phyloP scores from a whole-genome alignment of 2,113 vertebrate species.

The Panurus biarmicus region DNA sequence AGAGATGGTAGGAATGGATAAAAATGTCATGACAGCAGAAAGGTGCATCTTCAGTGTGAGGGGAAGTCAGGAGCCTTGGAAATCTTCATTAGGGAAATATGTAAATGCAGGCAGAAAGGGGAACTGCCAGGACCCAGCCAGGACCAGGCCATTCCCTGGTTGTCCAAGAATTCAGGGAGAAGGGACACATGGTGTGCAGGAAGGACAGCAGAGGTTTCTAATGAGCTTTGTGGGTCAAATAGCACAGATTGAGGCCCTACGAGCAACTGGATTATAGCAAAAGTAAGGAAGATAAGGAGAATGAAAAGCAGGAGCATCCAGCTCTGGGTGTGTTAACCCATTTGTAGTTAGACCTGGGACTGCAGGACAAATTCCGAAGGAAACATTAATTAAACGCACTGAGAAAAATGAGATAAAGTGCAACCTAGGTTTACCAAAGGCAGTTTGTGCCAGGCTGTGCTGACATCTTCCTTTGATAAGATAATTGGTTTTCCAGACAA shows the following conservation, averaged over 20 bases:
- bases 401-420: slow-evolving; percentile 54
- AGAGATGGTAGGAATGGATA: background rate
- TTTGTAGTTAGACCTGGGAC: background rate
- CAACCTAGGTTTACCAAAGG: slow-evolving; percentile 50
- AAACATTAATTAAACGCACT: slow-evolving; percentile 48
- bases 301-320: background rate
- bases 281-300: background rate
- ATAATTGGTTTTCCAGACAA: slow-evolving; percentile 63
- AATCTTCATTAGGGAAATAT: background rate
- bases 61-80: background rate
- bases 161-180: background rate
- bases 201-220: background rate
- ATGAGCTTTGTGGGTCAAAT: background rate
- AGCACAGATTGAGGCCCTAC: background rate
- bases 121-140: background rate
- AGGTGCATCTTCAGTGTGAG: accelerated
- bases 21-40: background rate
- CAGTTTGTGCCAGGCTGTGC: slow-evolving; percentile 43
- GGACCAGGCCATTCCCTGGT: background rate
- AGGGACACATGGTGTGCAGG: background rate
- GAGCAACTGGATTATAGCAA: background rate
- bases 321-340: background rate
- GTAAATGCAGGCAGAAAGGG: background rate
- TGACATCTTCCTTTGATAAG: slow-evolving; percentile 63
- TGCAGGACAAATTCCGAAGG: slow-evolving; percentile 24